Evolutionary conservation across 2,888 invertebrate genomes (phyloP), one percentile per base, ranked within the genome.

Genomic region (Rhorus exstirpatorius): DNA sequence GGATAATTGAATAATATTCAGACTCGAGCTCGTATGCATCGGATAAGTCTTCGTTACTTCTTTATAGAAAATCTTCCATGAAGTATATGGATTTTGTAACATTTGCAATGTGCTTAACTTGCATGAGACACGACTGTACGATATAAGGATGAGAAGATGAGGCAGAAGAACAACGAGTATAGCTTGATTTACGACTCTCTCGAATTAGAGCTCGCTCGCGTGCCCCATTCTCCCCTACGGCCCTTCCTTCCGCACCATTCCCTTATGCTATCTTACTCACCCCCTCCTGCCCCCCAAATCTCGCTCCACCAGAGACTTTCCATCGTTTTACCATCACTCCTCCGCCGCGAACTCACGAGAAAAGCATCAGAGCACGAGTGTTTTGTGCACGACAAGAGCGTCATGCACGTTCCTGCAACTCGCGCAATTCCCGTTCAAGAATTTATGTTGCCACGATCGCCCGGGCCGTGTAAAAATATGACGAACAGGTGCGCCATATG

Each of bases 101-200:
- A 46, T 44, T 12, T 7, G 17, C 38, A 49, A 61, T 21, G 61
- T 67, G 19, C n/a, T n/a, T 51, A 55, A 60, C 41, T 58, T 68
- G 49, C 35, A 60, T 68, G 67, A 68, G 68, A 49, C 63, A 51
- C 49, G 31, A 76, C 75, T 76, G 67, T 76, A 68, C 14, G 49
- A 31, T 31, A 38, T 41, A 63, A 46, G 55, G 41, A 70, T 49
- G 75, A 70, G 51, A 72, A 53, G 58, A 65, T 49, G 71, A 60
- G 8, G 65, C 68, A 68, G 72, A 46, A 72, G 61, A 78, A 74
- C 19, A 78, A 68, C 68, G 70, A 70, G 75, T 67, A 72, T 75
- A 81, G 85, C 84, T 88, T 88, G 88, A 88, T 88, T 88, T 88
- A 88, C 87, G 85, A 85, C 75, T 83, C 83, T 79, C 75, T 79